Base-by-base conservation (phyloP, 2,888 invertebrate genomes). In the Melangyna quadrimaculata region DNA sequence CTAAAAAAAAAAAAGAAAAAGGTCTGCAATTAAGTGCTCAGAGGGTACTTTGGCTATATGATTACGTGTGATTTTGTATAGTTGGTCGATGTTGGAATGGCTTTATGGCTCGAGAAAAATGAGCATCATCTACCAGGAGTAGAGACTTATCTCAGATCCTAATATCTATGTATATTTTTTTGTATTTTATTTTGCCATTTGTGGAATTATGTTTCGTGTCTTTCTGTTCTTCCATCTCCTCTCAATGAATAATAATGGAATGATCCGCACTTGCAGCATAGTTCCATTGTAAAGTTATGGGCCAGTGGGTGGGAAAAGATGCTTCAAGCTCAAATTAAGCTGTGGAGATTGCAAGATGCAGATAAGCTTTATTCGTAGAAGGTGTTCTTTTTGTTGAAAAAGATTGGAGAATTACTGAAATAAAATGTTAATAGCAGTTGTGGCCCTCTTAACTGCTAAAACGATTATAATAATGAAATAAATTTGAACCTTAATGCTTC, bases 21-120 rank as follows among this genome's bases (percentile, higher is more conserved):
- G 80, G 86, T 81, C 73, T 86, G 78, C 81, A 86, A 86, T 86
- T 86, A 86, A 78, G 86, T 78, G 80, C 73, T 86, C 80, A 80
- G 73, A 81, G 81, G 86, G 81, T 81, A 86, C 81, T 86, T 86
- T 80, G 80, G 59, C 79, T 83, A 55, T 86, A 72, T 86, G 86
- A 78, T 78, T 80, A 48, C 48, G 63, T n/a, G 40, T 32, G 59
- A 63, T 61, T 37, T 22, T 77, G 71, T 65, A 69, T 67, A 43
- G 78, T 61, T n/a, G n/a, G n/a, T 59, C 14, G 59, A 37, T 35
- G 57, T 71, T 69, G 77, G 73, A 70, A 71, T 78, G 78, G 84
- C 63, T 65, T n/a, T n/a, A n/a, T 17, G 51, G 14, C 7, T 27
- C 65, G 59, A 69, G 74, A 75, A 87, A 75, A 78, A 74, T 75